Evolutionary conservation across 2,113 vertebrate species (phyloP).

Genomic region (Sciurus niger): DNA sequence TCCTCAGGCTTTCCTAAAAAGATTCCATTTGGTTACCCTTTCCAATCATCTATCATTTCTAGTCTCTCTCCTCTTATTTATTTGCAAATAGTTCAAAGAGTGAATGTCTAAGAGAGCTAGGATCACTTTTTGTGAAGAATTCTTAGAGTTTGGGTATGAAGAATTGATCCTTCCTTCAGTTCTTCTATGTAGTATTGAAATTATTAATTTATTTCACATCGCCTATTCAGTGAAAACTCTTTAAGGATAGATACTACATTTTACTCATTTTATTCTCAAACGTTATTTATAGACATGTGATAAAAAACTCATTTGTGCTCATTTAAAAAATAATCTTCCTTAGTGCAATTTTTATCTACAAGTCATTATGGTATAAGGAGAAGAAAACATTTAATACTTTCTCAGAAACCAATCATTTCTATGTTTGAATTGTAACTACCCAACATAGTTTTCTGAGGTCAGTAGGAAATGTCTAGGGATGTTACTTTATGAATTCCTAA

Average conservation of each 20-base stretch:
- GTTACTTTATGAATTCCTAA: background rate
- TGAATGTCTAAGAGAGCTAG: background rate
- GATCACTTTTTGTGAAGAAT: background rate
- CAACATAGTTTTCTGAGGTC: background rate
- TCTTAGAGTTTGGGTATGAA: background rate
- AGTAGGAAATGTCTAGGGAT: background rate
- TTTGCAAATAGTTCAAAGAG: background rate
- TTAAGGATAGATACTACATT: background rate
- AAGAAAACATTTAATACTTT: background rate
- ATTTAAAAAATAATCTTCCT: background rate
- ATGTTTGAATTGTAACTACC: background rate
- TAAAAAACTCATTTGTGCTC: background rate
- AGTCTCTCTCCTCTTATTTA: too few species aligned
- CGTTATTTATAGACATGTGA: background rate
- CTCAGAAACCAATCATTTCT: background rate
- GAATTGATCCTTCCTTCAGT: background rate
- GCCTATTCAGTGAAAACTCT: background rate
- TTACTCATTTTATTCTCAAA: background rate
- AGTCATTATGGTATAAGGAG: background rate
- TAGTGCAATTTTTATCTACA: background rate
- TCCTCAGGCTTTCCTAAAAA: too few species aligned
- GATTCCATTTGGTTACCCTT: too few species aligned
- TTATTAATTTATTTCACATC: background rate
- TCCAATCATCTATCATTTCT: too few species aligned
- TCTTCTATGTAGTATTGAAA: background rate